These are phyloP conservation scores for Hedya salicella DNA, from an alignment of 2,888 invertebrate genomes.

Conservation along the genomic window DNA sequence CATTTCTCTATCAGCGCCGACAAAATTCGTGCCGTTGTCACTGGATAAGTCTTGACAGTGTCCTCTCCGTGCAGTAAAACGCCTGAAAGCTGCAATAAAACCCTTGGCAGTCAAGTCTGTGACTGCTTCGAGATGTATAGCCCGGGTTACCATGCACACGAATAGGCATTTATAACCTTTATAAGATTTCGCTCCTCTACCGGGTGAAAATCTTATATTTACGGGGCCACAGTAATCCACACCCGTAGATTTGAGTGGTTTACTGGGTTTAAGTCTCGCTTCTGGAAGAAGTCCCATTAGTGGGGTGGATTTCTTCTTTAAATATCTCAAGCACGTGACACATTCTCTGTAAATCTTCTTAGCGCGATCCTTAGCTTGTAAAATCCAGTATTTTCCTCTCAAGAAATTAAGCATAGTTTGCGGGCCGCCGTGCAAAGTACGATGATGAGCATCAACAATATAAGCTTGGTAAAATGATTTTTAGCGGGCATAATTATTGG, in stretches of 20 bases:
- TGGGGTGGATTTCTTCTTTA: background rate
- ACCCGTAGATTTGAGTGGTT: conserved; percentile 47
- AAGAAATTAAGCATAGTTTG: conserved; percentile 45
- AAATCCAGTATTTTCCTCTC: conserved; percentile 41
- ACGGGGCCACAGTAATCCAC: conserved; percentile 48
- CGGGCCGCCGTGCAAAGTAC: conserved; percentile 48
- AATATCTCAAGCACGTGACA: conserved; percentile 23
- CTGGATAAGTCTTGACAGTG: conserved; percentile 45
- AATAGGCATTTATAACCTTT: conserved; percentile 45
- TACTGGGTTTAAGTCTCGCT: conserved; percentile 45
- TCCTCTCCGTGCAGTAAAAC: conserved; percentile 21
- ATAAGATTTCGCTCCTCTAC: conserved; percentile 45
- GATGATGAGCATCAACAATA: conserved; percentile 44
- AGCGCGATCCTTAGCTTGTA: conserved; percentile 31
- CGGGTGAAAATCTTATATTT: conserved; percentile 46
- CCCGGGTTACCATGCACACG: conserved; percentile 49
- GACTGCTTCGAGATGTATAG: conserved; percentile 54
- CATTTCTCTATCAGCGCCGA: conserved; percentile 34
- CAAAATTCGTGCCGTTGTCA: conserved; percentile 48
- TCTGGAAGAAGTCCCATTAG: conserved; percentile 44
- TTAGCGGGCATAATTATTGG: conserved; percentile 43
- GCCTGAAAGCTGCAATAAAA: conserved; percentile 49
- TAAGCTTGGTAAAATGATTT: conserved; percentile 34
- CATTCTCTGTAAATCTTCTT: conserved; percentile 30
- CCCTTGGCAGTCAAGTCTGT: conserved; percentile 51